These are phyloP conservation scores for Anthophora plumipes DNA, from an alignment of 2,888 invertebrate genomes.

Conservation along the genomic window DNA sequence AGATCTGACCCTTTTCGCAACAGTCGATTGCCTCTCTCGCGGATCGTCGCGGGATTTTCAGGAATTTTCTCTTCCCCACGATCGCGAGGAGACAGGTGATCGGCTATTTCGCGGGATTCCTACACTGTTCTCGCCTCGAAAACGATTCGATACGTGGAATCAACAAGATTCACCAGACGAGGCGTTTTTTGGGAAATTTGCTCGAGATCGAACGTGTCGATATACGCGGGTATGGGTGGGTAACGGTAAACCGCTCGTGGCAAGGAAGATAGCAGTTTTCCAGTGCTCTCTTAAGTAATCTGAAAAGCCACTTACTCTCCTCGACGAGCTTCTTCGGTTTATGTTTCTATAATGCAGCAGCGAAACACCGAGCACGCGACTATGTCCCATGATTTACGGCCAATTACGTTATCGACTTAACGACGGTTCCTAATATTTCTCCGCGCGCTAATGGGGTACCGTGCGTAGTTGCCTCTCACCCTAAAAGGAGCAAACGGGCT, in stretches of 20 bases:
- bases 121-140: neutral
- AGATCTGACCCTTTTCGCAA: constrained; percentile 44
- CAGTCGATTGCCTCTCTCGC: neutral
- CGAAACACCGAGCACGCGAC: constrained; percentile 57
- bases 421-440: constrained; percentile 64
- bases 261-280: neutral
- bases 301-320: constrained; percentile 25
- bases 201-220: constrained; percentile 40
- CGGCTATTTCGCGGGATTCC: constrained; percentile 9
- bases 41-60: constrained; percentile 36
- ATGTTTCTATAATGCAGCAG: constrained; percentile 37
- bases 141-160: neutral
- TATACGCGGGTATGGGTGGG: neutral
- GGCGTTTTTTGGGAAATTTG: constrained; percentile 21
- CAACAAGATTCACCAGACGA: neutral
- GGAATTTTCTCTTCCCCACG: constrained; percentile 34
- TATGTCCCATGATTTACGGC: constrained; percentile 65
- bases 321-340: neutral
- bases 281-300: constrained; percentile 22
- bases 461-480: neutral
- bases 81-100: neutral
- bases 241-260: constrained; percentile 6
- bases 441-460: constrained; percentile 56
- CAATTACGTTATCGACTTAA: constrained; percentile 71
- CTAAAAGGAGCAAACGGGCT: constrained; percentile 47